Percentiles rank a stretch among this genome's conserved stretches.
phyloP scores from a whole-genome alignment of 2,113 vertebrate genomes.

The Eclectus roratus region DNA sequence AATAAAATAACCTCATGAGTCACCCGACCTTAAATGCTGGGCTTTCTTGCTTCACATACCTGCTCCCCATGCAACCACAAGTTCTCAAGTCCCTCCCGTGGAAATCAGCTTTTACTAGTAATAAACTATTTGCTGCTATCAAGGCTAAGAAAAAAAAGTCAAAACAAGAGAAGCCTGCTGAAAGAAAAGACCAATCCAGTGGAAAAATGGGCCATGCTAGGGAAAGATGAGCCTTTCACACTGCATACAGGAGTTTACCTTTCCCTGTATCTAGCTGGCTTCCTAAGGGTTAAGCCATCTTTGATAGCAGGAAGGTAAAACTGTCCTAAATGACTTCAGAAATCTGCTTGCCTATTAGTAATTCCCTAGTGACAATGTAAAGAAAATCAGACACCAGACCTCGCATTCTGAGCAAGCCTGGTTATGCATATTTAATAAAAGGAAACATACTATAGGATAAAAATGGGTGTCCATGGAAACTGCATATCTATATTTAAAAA shows the following conservation, averaged over 20 bases:
- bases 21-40: not conserved
- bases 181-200: not conserved
- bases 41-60: not conserved
- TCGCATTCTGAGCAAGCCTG: slow-evolving; percentile 36
- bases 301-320: slow-evolving; percentile 28
- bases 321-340: slow-evolving; percentile 54
- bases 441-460: slow-evolving; percentile 43
- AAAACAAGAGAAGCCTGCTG: not conserved
- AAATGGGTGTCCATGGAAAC: slow-evolving; percentile 68
- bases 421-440: slow-evolving; percentile 71
- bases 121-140: not conserved
- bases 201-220: not conserved
- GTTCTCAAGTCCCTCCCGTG: too few relatives aligned
- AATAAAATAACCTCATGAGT: not conserved
- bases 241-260: not conserved
- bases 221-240: not conserved
- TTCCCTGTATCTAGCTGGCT: not conserved
- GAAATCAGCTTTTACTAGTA: not conserved
- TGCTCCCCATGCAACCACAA: not conserved
- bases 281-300: slow-evolving; percentile 23
- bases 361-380: slow-evolving; percentile 60
- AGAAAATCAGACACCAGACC: slow-evolving; percentile 55
- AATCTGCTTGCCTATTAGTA: slow-evolving; percentile 55
- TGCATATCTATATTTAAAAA: not conserved
- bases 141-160: not conserved